Evolutionary conservation across 1,140 invertebrate species (phyloP).

Genomic region (Cyclargus thomasi): DNA sequence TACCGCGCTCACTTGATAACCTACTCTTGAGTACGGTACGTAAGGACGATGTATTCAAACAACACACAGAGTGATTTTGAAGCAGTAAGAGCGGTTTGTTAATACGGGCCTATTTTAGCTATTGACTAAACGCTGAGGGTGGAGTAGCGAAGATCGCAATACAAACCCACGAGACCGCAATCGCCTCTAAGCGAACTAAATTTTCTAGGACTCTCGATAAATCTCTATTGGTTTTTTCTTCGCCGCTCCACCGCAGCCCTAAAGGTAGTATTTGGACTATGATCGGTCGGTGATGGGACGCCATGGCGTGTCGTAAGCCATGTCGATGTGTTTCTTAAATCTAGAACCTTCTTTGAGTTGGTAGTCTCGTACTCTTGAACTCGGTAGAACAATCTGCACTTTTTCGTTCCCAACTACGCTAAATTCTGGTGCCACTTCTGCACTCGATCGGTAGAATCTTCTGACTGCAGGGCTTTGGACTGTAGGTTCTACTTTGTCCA

Average conservation of each 20-base stretch:
- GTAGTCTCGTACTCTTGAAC: slow-evolving; percentile 32
- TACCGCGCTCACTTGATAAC: no score
- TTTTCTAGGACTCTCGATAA: neutral
- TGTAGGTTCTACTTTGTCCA: slow-evolving; percentile 37
- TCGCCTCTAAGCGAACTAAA: neutral
- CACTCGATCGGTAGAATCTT: slow-evolving; percentile 62
- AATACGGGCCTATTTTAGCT: slow-evolving; percentile 22
- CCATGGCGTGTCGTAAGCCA: slow-evolving; percentile 33
- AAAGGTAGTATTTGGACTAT: slow-evolving; percentile 43
- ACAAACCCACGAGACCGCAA: neutral
- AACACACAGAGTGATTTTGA: no score
- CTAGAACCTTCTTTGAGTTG: slow-evolving; percentile 38
- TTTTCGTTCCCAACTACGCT: slow-evolving; percentile 54
- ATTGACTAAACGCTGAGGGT: slow-evolving; percentile 16
- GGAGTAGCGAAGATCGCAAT: neutral
- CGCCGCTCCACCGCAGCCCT: slow-evolving; percentile 37
- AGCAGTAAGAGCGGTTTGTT: no score
- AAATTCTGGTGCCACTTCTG: slow-evolving; percentile 44
- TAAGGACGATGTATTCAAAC: no score
- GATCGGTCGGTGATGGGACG: slow-evolving; percentile 42
- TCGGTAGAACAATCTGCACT: slow-evolving; percentile 58
- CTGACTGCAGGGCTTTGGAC: slow-evolving; percentile 39
- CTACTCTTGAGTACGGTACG: no score
- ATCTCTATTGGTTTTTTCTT: neutral
- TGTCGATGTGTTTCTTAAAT: slow-evolving; percentile 44